A percentile compares a stretch with the other conserved stretches of the same genome.
Evolutionary conservation across 2,888 invertebrate genomes (phyloP).

Genomic region (Plagodis pulveraria): DNA sequence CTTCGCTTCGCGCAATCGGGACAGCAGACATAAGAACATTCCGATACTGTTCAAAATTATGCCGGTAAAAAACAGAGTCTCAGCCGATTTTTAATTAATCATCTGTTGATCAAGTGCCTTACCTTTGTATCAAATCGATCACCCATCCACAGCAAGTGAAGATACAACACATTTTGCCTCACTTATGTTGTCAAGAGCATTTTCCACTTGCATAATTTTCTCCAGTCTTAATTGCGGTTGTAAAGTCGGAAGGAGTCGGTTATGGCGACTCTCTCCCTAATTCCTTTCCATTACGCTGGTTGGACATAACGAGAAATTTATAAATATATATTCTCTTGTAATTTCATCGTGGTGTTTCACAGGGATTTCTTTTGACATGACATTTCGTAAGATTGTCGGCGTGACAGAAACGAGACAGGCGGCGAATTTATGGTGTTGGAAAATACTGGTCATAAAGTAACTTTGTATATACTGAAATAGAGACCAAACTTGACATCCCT

Average conservation of each 20-base stretch:
- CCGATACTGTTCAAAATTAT: no score
- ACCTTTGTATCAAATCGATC: slow-evolving; percentile 71
- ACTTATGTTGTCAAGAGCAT: slow-evolving; percentile 27
- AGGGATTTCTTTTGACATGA: slow-evolving; percentile 23
- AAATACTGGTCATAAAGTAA: no score
- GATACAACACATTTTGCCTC: slow-evolving; percentile 67
- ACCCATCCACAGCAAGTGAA: slow-evolving; percentile 72
- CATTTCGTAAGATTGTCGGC: slow-evolving; percentile 5
- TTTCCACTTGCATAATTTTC: slow-evolving; percentile 21
- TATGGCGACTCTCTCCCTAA: slow-evolving; percentile 27
- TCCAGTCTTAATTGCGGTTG: neutral
- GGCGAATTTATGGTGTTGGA: neutral
- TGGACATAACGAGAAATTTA: slow-evolving; percentile 29
- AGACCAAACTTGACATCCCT: no score
- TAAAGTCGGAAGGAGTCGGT: slow-evolving; percentile 21
- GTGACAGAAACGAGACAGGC: neutral
- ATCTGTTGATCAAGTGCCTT: slow-evolving; percentile 1
- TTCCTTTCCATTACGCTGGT: slow-evolving; percentile 18
- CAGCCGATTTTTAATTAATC: no score
- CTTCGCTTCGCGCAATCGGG: no score
- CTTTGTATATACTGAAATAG: no score
- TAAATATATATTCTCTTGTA: slow-evolving; percentile 19
- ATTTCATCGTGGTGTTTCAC: slow-evolving; percentile 16
- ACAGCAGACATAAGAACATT: no score
- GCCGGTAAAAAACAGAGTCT: no score